Conservation (phyloP, 2,797 vertebrate genomes). For the Scolopax bukidnonensis region DNA sequence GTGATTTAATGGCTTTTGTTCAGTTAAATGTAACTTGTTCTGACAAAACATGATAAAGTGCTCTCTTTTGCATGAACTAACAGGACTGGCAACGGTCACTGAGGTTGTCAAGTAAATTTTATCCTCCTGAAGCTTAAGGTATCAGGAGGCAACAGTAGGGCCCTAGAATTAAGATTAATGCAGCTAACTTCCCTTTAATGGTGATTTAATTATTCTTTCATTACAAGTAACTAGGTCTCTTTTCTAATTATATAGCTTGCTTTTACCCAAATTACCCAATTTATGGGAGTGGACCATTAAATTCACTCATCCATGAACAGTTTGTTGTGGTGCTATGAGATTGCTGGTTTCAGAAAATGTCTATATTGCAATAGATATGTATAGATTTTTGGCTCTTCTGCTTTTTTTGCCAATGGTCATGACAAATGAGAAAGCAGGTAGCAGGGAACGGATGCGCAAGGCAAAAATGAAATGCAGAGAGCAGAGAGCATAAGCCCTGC, state of each 20-base stretch:
- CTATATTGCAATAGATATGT: not conserved
- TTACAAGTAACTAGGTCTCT: slow-evolving; percentile 50
- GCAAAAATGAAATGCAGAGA: not conserved
- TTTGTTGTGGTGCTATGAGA: slow-evolving; percentile 15
- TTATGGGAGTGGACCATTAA: slow-evolving; percentile 1
- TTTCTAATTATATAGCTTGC: slow-evolving; percentile 50
- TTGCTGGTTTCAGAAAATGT: not conserved
- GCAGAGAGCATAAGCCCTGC: not conserved
- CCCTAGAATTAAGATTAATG: slow-evolving; percentile 49
- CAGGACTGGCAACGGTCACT: not conserved
- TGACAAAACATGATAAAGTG: not conserved
- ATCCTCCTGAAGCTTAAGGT: not conserved
- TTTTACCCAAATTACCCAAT: slow-evolving; percentile 34
- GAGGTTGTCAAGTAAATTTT: not conserved
- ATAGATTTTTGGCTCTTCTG: slow-evolving; percentile 9
- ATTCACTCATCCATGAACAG: not conserved
- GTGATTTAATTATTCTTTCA: slow-evolving; percentile 56
- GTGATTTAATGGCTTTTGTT: not conserved
- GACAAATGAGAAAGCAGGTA: not conserved
- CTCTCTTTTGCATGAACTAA: not conserved
- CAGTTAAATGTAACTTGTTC: not conserved
- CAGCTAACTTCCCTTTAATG: slow-evolving; percentile 34
- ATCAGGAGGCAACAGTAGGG: not conserved
- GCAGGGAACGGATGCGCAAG: not conserved
- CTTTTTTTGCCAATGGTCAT: not conserved